A percentile compares a stretch with the other conserved stretches of the same genome.
phyloP scores from a whole-genome alignment of 2,113 vertebrate species.

The Vanacampus margaritifer region DNA sequence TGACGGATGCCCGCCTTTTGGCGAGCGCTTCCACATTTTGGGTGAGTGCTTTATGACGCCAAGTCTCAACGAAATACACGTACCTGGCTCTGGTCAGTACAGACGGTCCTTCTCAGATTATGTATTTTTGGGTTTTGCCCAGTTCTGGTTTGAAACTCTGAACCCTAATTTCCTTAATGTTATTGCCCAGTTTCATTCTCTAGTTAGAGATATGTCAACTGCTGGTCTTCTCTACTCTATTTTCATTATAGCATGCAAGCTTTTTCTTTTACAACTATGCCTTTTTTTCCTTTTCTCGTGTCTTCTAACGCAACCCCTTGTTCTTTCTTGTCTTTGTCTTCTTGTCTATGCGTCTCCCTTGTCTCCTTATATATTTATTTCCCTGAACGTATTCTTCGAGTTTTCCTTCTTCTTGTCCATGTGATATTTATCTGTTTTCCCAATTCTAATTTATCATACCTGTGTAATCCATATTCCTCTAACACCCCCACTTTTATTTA shows the following conservation, averaged over 20 bases:
- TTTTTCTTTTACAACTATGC: not conserved
- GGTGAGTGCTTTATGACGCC: too few relatives aligned
- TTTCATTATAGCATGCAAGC: not conserved
- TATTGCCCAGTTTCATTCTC: not conserved
- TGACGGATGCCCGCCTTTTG: too few relatives aligned
- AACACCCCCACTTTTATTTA: not conserved
- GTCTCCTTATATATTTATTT: constrained; percentile 44
- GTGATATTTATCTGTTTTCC: not conserved
- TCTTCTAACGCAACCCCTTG: constrained; percentile 62
- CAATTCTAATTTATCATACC: constrained; percentile 1
- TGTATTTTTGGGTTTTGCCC: too few relatives aligned
- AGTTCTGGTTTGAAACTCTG: too few relatives aligned
- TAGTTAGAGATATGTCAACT: too few relatives aligned
- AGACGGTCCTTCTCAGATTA: too few relatives aligned
- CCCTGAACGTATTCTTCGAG: constrained; percentile 41
- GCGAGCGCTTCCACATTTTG: too few relatives aligned
- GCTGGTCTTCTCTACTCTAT: not conserved
- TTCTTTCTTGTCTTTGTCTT: constrained; percentile 60
- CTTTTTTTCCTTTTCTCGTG: constrained; percentile 25
- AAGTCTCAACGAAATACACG: too few relatives aligned
- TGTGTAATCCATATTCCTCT: not conserved
- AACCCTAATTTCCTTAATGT: not conserved
- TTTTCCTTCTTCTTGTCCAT: constrained; percentile 32
- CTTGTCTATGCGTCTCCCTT: constrained; percentile 48
- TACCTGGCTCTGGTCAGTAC: too few relatives aligned